phyloP scores from a whole-genome alignment of 2,113 vertebrate species.

The Tetrao urogallus region DNA sequence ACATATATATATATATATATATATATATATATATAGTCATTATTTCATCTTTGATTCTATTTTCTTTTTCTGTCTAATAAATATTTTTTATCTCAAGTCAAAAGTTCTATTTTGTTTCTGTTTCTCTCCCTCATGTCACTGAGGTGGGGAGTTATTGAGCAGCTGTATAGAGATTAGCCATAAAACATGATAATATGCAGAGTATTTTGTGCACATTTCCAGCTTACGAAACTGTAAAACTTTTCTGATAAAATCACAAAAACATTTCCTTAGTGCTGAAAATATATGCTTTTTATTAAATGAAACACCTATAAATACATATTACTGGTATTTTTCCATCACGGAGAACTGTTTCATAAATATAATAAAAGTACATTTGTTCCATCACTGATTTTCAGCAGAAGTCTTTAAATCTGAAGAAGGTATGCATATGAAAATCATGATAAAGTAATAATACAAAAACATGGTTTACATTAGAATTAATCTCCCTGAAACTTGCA shows the following conservation, averaged over 20 bases:
- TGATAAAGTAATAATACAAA: background rate
- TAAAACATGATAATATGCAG: background rate
- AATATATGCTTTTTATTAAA: background rate
- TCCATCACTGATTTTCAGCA: background rate
- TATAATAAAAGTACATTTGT: background rate
- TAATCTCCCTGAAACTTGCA: background rate
- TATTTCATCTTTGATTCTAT: background rate
- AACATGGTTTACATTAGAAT: background rate
- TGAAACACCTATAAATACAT: background rate
- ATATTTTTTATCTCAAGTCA: no score
- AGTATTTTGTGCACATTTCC: background rate
- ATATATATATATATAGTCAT: background rate
- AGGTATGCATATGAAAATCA: background rate
- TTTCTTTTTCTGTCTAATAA: background rate
- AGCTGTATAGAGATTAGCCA: no score
- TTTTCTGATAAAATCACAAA: background rate
- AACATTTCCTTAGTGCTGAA: background rate
- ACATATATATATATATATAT: background rate
- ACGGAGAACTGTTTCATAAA: background rate
- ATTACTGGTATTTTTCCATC: background rate
- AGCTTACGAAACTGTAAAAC: background rate
- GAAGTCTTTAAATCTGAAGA: background rate
- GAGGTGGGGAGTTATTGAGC: no score
- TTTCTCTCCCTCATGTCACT: no score
- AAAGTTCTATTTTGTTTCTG: no score